Percentiles rank a stretch among this genome's conserved stretches.
Evolutionary conservation across 2,888 invertebrate genomes (phyloP).

Genomic region (Drosophila cognata): DNA sequence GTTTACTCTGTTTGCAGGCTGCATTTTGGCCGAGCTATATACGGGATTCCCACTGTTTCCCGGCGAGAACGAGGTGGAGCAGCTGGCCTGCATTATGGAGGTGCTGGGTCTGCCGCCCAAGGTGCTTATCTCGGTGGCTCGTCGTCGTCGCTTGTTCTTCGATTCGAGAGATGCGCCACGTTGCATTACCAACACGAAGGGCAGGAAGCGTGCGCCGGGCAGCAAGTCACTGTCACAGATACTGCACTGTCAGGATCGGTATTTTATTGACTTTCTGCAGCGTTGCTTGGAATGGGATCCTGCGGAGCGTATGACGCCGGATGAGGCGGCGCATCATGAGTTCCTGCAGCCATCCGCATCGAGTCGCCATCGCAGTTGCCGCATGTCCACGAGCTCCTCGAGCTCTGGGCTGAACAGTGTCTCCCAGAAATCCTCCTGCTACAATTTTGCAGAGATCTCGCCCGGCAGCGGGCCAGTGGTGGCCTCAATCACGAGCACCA

Average conservation of each 20-base stretch:
- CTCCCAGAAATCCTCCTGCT: constrained; percentile 83
- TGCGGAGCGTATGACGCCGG: constrained; percentile 94
- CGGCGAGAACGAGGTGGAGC: constrained; percentile 98
- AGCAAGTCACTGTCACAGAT: constrained; percentile 93
- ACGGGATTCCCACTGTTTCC: constrained; percentile 98
- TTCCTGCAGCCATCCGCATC: constrained; percentile 89
- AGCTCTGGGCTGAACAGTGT: constrained; percentile 82
- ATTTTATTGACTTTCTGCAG: constrained; percentile 95
- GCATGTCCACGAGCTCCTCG: constrained; percentile 83
- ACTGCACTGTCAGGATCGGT: constrained; percentile 93
- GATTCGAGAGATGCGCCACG: constrained; percentile 95
- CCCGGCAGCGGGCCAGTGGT: constrained; percentile 77
- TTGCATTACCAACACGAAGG: constrained; percentile 96
- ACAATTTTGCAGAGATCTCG: constrained; percentile 82
- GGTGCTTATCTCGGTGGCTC: constrained; percentile 93
- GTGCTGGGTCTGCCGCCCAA: constrained; percentile 95
- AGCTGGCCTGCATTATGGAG: constrained; percentile 98
- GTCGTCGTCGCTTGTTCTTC: constrained; percentile 94
- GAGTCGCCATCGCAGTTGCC: constrained; percentile 83
- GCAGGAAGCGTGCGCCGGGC: constrained; percentile 94
- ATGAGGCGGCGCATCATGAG: constrained; percentile 95
- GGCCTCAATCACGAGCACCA: constrained; percentile 79
- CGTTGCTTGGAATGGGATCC: constrained; percentile 98
- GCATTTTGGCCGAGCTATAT: constrained; percentile 97
- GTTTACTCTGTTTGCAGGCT: constrained; percentile 87